Evolutionary conservation across 1,140 invertebrate genomes (phyloP).

Genomic region (Mamestra configurata): DNA sequence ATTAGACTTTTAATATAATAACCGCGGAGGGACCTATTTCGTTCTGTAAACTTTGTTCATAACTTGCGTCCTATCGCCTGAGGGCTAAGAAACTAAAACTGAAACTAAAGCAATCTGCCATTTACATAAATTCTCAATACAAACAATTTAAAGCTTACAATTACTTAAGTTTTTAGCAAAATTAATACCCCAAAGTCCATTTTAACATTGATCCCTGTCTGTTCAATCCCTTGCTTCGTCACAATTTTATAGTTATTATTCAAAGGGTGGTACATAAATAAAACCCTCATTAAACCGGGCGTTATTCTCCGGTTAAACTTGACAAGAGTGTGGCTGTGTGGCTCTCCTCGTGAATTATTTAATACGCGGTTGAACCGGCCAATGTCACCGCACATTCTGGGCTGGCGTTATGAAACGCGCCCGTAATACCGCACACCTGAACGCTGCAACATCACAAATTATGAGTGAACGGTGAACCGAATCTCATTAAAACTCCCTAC

Average conservation of each 20-base stretch:
- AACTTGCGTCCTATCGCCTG: neutral
- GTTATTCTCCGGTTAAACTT: constrained; percentile 26
- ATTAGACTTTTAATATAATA: neutral
- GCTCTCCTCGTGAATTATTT: constrained; percentile 43
- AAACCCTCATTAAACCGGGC: neutral
- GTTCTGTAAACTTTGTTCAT: neutral
- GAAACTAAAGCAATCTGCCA: neutral
- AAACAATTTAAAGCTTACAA: constrained; percentile 1
- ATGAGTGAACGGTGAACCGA: neutral
- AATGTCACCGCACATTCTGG: constrained; percentile 23
- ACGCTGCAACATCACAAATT: neutral
- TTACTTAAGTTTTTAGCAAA: neutral
- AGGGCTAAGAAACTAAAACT: neutral
- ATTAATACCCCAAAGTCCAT: neutral
- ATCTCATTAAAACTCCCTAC: too few species aligned
- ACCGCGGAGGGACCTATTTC: neutral
- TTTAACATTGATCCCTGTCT: neutral
- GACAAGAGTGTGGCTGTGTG: constrained; percentile 14
- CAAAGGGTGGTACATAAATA: constrained; percentile 23
- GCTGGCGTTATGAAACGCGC: constrained; percentile 9
- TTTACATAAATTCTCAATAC: neutral
- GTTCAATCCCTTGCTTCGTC: neutral
- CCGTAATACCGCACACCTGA: neutral
- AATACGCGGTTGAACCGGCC: constrained; percentile 26
- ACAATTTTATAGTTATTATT: constrained; percentile 7